These are phyloP conservation scores for Acanthopleura granulata DNA, from an alignment of 2,888 invertebrate species.

Conservation along the genomic window DNA sequence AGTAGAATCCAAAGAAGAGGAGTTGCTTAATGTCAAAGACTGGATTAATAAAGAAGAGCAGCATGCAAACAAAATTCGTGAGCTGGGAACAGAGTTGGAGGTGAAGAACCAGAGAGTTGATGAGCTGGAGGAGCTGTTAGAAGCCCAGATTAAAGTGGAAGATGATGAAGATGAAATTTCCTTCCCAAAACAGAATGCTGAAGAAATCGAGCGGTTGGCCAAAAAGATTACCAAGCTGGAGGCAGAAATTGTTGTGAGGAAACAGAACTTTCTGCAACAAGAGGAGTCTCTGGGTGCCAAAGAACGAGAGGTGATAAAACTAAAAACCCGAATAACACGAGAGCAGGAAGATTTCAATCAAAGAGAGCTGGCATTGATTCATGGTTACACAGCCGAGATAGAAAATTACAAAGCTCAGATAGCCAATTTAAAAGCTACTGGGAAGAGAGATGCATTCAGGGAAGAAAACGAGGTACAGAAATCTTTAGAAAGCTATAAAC, in stretches of 20 bases:
- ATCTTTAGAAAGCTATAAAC: slow-evolving; percentile 12
- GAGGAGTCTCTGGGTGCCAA: slow-evolving; percentile 25
- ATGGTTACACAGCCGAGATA: slow-evolving; percentile 60
- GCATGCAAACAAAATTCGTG: slow-evolving; percentile 5
- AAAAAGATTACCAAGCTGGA: slow-evolving; percentile 4
- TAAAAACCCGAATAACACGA: slow-evolving; percentile 39
- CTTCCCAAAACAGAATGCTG: neutral
- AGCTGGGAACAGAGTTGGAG: slow-evolving; percentile 29
- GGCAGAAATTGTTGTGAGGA: slow-evolving; percentile 8
- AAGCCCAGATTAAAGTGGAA: neutral
- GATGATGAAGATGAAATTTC: slow-evolving; percentile 11
- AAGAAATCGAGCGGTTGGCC: neutral
- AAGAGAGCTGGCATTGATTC: slow-evolving; percentile 54
- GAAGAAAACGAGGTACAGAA: slow-evolving; percentile 10
- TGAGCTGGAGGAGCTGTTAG: slow-evolving; percentile 29
- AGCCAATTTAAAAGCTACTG: slow-evolving; percentile 8
- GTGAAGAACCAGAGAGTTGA: slow-evolving; percentile 36
- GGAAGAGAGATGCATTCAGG: neutral
- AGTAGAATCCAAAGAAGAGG: neutral
- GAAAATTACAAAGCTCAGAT: slow-evolving; percentile 48
- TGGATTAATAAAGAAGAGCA: neutral
- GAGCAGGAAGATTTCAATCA: slow-evolving; percentile 50
- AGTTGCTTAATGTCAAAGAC: neutral
- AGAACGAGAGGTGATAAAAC: slow-evolving; percentile 33
- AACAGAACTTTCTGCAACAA: neutral